Evolutionary conservation across 2,888 invertebrate species (phyloP).

Genomic region (Leptopilina syphax): DNA sequence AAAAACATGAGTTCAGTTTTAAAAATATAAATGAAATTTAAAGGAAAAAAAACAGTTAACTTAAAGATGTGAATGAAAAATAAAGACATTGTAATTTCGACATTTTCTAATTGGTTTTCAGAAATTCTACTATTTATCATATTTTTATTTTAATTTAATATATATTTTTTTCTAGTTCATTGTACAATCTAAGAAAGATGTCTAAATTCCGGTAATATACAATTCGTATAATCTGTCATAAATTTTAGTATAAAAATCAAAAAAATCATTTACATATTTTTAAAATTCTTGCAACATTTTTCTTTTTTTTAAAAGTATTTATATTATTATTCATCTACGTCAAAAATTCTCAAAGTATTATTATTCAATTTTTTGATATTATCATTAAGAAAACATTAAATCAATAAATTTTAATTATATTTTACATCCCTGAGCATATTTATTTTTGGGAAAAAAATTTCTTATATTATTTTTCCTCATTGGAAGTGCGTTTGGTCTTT

Average conservation of each 20-base stretch:
- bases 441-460: too few species aligned
- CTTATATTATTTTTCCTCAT: too few species aligned
- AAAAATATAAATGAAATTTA: not conserved
- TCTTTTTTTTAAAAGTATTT: not conserved
- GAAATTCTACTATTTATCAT: not conserved
- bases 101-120: constrained; percentile 1
- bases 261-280: constrained; percentile 3
- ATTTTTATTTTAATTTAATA: constrained; percentile 12
- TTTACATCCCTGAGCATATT: too few species aligned
- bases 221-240: constrained; percentile 9
- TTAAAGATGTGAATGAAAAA: not conserved
- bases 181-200: not conserved
- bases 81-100: constrained; percentile 12
- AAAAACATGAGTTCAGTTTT: not conserved
- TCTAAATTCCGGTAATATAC: constrained; percentile 1
- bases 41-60: not conserved
- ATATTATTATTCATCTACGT: not conserved
- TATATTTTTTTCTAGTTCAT: not conserved
- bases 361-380: not conserved
- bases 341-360: not conserved
- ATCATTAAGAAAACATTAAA: constrained; percentile 7
- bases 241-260: constrained; percentile 15
- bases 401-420: not conserved
- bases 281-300: constrained; percentile 10
- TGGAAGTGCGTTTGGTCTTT: too few species aligned